These are phyloP conservation scores for Polylopha cassiicola DNA, from an alignment of 2,888 invertebrate species.

Conservation along the genomic window DNA sequence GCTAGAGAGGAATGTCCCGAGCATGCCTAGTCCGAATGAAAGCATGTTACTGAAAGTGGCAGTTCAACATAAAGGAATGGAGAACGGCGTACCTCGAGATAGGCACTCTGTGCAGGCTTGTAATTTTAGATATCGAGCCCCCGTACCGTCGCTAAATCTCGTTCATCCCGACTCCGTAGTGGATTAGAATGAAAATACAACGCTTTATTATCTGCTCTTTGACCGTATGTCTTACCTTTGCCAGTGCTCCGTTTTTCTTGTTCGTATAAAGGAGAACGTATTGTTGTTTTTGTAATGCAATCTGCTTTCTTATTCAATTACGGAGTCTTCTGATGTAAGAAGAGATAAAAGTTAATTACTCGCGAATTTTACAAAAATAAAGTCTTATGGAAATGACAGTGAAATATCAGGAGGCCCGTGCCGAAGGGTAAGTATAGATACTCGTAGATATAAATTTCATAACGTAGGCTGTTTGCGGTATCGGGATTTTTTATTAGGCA, in stretches of 20 bases:
- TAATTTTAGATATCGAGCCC: slow-evolving; percentile 73
- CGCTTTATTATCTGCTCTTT: slow-evolving; percentile 71
- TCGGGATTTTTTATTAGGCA: slow-evolving; percentile 51
- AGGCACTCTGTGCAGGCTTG: slow-evolving; percentile 69
- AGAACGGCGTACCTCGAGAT: slow-evolving; percentile 60
- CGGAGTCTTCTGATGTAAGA: slow-evolving; percentile 25
- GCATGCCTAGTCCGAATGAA: slow-evolving; percentile 56
- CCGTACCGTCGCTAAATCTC: slow-evolving; percentile 48
- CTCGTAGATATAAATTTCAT: slow-evolving; percentile 5
- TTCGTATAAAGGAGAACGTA: slow-evolving; percentile 46
- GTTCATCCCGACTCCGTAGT: slow-evolving; percentile 50
- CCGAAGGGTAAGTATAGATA: slow-evolving; percentile 3
- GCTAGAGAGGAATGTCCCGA: slow-evolving; percentile 46
- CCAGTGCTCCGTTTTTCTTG: slow-evolving; percentile 44
- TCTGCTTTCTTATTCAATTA: slow-evolving; percentile 43
- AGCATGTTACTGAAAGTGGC: slow-evolving; percentile 64
- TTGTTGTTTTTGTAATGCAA: slow-evolving; percentile 47
- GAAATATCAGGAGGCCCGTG: slow-evolving; percentile 7
- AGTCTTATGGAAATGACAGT: slow-evolving; percentile 8
- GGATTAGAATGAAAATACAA: slow-evolving; percentile 74
- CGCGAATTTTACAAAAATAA: slow-evolving; percentile 7
- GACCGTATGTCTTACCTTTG: slow-evolving; percentile 68
- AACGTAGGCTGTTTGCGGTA: slow-evolving; percentile 7
- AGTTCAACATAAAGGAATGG: slow-evolving; percentile 67
- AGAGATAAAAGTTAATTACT: slow-evolving; percentile 18